Base-by-base conservation (phyloP, 2,797 vertebrate species). In the Oreochromis mossambicus region DNA sequence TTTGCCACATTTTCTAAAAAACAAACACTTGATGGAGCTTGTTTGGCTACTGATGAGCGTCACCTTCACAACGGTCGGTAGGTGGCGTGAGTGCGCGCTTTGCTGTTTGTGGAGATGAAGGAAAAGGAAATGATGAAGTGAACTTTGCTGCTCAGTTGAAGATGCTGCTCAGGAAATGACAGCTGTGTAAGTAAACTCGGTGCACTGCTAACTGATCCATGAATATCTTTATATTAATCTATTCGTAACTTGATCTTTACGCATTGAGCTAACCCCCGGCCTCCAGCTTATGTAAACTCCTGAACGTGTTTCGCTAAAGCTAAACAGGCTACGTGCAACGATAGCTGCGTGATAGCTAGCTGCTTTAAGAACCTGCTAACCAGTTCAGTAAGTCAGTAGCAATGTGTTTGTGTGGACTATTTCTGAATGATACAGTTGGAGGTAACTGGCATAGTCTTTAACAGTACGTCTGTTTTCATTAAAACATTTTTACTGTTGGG, bases 181-280 rank as follows among this genome's bases (percentile, higher is more conserved):
- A 90, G 81, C 88, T 80, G 32, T 52, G 91, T 92, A 70, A 94
- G 89, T 93, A 86, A 78, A 34, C 17, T 21, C 6, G 12, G n/a
- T 9, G 4, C 38, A 15, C 4, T 50, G 6, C 13, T 77, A 41
- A 55, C 46, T 9, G 19, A 8, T 12, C 32, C 4, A 32, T 26
- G 34, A 51, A 8, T 52, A 4, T 73, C 24, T 46, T 73, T 32
- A 73, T 32, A 13, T 48, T 13, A 73, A 73, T 73, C 41, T 29
- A 19, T 11, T 48, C 9, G 68, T 12, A 73, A 32, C 4, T 32
- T 48, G 68, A 12, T 13, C 26, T 0, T 73, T 3, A 32, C 2
- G 26, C 26, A 8, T 5, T 19, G 68, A 73, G 43, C 43, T 0
- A 0, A 48, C 19, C 4, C 0, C 2, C 2, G 1, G 48, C 5